A percentile compares a stretch with the other conserved stretches of the same genome.
phyloP scores from a whole-genome alignment of 1,140 invertebrate genomes.

The Drosophila lacteicornis region DNA sequence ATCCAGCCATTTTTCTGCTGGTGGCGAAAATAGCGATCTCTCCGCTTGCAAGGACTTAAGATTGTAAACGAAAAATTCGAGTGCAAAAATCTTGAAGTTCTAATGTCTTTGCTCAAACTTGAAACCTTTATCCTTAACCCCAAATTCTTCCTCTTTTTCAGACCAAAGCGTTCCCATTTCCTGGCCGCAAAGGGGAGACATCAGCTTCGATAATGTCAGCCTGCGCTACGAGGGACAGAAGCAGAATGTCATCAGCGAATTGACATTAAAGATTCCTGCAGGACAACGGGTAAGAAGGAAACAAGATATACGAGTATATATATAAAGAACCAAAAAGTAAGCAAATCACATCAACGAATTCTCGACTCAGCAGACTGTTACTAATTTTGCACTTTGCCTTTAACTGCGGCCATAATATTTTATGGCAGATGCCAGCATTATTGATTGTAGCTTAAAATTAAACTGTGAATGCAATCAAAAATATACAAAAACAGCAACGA shows the following conservation, averaged over 20 bases:
- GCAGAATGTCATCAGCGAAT: slow-evolving; percentile 88
- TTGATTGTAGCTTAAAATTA: slow-evolving; percentile 29
- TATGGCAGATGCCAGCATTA: slow-evolving; percentile 24
- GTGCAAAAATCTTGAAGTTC: too few relatives aligned
- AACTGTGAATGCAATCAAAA: slow-evolving; percentile 2
- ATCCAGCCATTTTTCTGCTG: too few relatives aligned
- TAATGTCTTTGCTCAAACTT: background rate
- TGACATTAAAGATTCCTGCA: slow-evolving; percentile 88
- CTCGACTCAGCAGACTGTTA: slow-evolving; percentile 46
- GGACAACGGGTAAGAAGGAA: slow-evolving; percentile 88
- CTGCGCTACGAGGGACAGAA: slow-evolving; percentile 88
- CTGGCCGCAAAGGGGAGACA: slow-evolving; percentile 90
- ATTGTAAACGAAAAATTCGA: too few relatives aligned
- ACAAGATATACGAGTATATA: background rate
- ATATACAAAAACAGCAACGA: background rate
- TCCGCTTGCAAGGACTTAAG: too few relatives aligned
- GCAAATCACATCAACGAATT: slow-evolving; percentile 46
- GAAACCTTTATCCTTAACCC: background rate
- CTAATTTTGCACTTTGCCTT: slow-evolving; percentile 54
- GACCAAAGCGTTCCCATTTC: slow-evolving; percentile 86
- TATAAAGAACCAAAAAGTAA: slow-evolving; percentile 26
- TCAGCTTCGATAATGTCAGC: slow-evolving; percentile 89
- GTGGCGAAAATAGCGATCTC: too few relatives aligned
- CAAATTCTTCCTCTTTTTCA: slow-evolving; percentile 49
- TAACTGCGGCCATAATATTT: slow-evolving; percentile 25